phyloP scores from a whole-genome alignment of 2,888 invertebrate species.

The Eupsilia transversa region DNA sequence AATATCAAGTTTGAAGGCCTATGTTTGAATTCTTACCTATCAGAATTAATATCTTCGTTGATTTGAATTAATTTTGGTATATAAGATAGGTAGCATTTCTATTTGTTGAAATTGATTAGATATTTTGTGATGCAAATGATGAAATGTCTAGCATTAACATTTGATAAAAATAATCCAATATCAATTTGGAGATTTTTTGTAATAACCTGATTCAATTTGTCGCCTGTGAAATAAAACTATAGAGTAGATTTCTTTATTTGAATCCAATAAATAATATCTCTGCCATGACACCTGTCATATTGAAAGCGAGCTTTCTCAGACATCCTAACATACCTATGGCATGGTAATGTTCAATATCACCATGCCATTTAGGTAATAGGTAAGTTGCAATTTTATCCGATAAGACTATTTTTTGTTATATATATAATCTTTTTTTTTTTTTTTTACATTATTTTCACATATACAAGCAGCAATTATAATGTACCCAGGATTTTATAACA shows the following conservation, averaged over 20 bases:
- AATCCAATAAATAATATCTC: not conserved
- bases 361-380: too few relatives aligned
- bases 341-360: too few relatives aligned
- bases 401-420: too few relatives aligned
- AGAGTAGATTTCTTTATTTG: not conserved
- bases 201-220: not conserved
- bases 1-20: constrained; percentile 3
- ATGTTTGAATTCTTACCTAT: not conserved
- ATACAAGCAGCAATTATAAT: too few relatives aligned
- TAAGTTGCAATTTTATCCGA: not conserved
- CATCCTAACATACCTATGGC: too few relatives aligned
- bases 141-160: constrained; percentile 12
- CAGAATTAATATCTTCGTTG: constrained; percentile 11
- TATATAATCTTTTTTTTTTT: too few relatives aligned
- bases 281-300: not conserved
- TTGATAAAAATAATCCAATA: not conserved
- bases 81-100: not conserved
- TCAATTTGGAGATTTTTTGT: not conserved
- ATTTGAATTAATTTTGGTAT: constrained; percentile 6
- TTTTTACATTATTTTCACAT: too few relatives aligned
- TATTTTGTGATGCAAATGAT: constrained; percentile 33
- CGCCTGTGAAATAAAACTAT: not conserved
- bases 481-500: too few relatives aligned
- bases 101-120: constrained; percentile 20
- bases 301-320: not conserved